Evolutionary conservation across 1,140 invertebrate species (phyloP), one percentile per base, ranked within the genome.

Genomic region (Cataglyphis hispanica): DNA sequence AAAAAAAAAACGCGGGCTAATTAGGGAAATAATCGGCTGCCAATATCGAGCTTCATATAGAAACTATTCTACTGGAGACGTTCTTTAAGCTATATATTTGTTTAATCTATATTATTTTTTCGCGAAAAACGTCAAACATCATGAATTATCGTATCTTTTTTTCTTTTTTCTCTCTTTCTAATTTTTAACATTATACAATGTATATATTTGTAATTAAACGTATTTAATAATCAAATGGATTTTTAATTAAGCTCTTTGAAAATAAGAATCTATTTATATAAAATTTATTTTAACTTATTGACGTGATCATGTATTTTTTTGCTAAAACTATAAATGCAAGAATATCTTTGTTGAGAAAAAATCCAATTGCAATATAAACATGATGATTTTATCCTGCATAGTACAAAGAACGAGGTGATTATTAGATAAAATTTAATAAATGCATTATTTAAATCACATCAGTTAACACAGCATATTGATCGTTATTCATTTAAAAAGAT

Each of bases 1-100:
- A 87, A 91, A 84, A 78, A 86, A 88, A 83, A 84, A 85, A 66
- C 69, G 63, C 60, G 53, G 50, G 43, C 64, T 66, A 40, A 86
- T 89, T 89, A 86, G 72, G 58, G 13, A 69, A 76, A 25, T 50
- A 85, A 64, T 83, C 64, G 60, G 27, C 53, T 2, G 27, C 22
- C 16, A 27, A 31, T 86, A 58, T n/a, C 43, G 19, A 50, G 46
- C 34, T 16, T 4, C 31, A 27, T 56, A 25, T 25, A 40, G 37
- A 4, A 3, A 31, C 2, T 53, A 6, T 11, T 46, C 7, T 13
- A 22, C 3, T 40, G 0, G 5, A 50, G 22, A 69, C 70, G 2
- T 70, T 56, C 43, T 37, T 31, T 22, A 27, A 25, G 16, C 25
- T 72, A 22, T 58, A n/a, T 16, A 56, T 72, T 43, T 13, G 16